Percentiles rank a stretch among this genome's conserved stretches.
phyloP scores from a whole-genome alignment of 2,113 vertebrate genomes.

The Dipodomys merriami region DNA sequence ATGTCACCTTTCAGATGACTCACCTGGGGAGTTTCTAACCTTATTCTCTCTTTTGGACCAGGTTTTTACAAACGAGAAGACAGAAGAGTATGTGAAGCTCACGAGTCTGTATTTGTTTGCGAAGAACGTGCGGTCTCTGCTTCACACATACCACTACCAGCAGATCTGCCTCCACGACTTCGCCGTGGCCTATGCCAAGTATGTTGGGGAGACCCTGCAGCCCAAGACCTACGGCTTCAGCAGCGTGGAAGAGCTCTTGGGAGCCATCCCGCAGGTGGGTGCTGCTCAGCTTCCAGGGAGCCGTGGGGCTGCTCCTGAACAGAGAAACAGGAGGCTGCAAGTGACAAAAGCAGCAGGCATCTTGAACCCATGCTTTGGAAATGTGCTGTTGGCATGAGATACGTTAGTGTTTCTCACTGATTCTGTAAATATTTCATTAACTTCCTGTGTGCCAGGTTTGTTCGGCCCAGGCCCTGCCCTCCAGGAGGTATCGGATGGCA shows the following conservation, averaged over 20 bases:
- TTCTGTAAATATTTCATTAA: background rate
- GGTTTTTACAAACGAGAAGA: conserved; percentile 87
- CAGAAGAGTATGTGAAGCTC: conserved; percentile 91
- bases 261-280: conserved; percentile 94
- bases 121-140: conserved; percentile 92
- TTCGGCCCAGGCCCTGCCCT: background rate
- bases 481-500: background rate
- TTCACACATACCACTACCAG: conserved; percentile 98
- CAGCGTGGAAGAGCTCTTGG: conserved; percentile 93
- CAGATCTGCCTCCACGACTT: conserved; percentile 98
- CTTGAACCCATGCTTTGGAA: background rate
- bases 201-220: conserved; percentile 91
- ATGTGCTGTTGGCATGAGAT: background rate
- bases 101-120: conserved; percentile 96
- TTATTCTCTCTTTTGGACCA: conserved; percentile 71
- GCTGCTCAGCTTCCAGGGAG: background rate
- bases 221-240: conserved; percentile 91
- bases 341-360: background rate
- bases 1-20: background rate
- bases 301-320: background rate
- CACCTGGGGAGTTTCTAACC: background rate
- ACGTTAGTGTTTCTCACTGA: background rate
- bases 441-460: background rate
- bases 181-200: conserved; percentile 92
- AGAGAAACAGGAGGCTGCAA: background rate